phyloP scores from a whole-genome alignment of 2,888 invertebrate species.

The Dermolepida albohirtum region DNA sequence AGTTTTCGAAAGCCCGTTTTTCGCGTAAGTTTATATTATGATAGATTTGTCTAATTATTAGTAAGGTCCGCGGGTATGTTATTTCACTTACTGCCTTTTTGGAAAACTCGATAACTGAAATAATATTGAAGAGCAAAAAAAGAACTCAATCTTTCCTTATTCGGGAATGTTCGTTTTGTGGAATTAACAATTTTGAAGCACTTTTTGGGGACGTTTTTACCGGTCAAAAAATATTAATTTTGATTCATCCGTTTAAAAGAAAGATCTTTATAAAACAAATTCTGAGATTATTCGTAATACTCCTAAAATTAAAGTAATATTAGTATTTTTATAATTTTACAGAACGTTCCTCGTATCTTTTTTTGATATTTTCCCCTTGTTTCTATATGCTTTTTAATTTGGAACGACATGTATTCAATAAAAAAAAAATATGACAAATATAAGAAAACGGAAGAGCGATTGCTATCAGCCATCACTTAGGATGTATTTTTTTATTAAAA shows the following conservation, averaged over 20 bases:
- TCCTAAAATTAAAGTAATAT: background rate
- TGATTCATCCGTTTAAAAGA: no score
- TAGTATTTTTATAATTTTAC: background rate
- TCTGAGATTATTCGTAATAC: background rate
- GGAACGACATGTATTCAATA: background rate
- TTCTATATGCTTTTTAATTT: conserved; percentile 2
- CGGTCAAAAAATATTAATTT: no score
- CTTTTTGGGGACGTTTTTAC: no score
- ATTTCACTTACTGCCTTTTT: conserved; percentile 50
- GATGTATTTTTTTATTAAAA: no score
- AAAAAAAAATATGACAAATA: conserved; percentile 3
- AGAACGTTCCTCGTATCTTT: conserved; percentile 1
- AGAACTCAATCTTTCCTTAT: conserved; percentile 16
- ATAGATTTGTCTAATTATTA: conserved; percentile 54
- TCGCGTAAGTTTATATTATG: conserved; percentile 26
- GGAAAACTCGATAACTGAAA: conserved; percentile 18
- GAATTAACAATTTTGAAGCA: no score
- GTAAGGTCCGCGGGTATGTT: conserved; percentile 57
- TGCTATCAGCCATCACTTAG: no score
- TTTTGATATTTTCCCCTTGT: background rate
- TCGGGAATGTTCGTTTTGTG: background rate
- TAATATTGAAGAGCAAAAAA: conserved; percentile 8
- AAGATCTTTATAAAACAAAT: no score
- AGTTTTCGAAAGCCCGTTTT: conserved; percentile 62
- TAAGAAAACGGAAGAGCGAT: background rate